Base-by-base conservation (phyloP, 2,888 invertebrate species). In the Calephelis perditalis region DNA sequence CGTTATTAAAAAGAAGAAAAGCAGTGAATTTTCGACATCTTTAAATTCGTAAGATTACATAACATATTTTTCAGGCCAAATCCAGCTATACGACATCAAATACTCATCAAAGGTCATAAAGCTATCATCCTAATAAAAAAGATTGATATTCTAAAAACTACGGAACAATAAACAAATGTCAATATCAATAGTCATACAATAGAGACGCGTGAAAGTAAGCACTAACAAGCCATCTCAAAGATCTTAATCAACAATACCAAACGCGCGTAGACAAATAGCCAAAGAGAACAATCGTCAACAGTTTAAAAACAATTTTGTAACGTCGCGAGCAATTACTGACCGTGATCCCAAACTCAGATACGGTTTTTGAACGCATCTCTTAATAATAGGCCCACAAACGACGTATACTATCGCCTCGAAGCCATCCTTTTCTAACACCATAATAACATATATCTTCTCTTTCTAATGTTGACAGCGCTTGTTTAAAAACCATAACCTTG, bases 241-340 rank as follows among this genome's bases (percentile, higher is more conserved):
- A 88, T 87, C 69, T 64, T 70, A 77, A 88, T 88, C 88, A 68
- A 59, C 69, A 76, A 78, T 76, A 72, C 75, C 73, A 76, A 79
- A 79, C 78, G 78, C 78, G 74, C 79, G 74, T 86, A 86, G 89
- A 89, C 89, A 89, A 89, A 89, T 89, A 88, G 86, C 84, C 81
- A 73, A 74, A 71, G 75, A 81, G 85, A 88, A 87, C 87, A 87
- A 87, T 88, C 86, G 84, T 84, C 84, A 82, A 78, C 79, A 78
- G 81, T 80, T 85, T 80, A 81, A 82, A 88, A 89, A 87, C 86
- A 88, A 88, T 89, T 89, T 86, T 79, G 86, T 80, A 78, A 74
- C 81, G 81, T 79, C 80, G 75, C 79, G 74, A 77, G 83, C 87
- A 88, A 88, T 88, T 88, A 88, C 83, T 75, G 79, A 81, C 82